Evolutionary conservation across 2,113 vertebrate species (phyloP), one percentile per base, ranked within the genome.

Genomic region (Gallinago undulata): DNA sequence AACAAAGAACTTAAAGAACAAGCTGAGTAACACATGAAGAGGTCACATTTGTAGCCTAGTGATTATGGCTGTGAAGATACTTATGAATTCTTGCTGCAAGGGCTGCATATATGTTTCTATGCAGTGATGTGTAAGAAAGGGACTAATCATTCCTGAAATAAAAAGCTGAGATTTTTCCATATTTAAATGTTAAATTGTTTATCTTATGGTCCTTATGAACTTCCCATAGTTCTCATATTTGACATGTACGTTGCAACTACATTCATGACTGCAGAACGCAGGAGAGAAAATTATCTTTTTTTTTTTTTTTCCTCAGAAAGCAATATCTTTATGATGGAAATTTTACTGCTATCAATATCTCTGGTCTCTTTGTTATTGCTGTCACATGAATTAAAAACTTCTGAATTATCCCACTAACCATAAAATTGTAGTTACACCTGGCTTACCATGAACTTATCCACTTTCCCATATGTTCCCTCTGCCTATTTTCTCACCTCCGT

Each of bases 101-200:
- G 31, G 5, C 16, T 57, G 10, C 0, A 1, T 23, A 19, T 35
- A 77, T 0, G 0, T 14, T 77, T 87, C 81, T 57, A 69, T 48
- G 51, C 0, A 0, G 35, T 51, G 13, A 39, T 74, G 11, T 66
- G 89, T 77, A 91, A 86, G 76, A 47, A 13, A 33, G 37, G 21
- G 19, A 59, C 31, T 67, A 67, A 67, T 59, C 5, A 51, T 51
- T 62, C 24, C 47, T 67, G 21, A 93, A 89, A 84, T 51, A 69
- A 90, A 70, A 73, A 2, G 1, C 6, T 4, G 15, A 67, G 28
- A 10, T 18, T 55, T 55, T 55, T 55, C 28, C 53, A 55, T 31
- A 55, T 19, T 55, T 17, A 55, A 55, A 55, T 30, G 10, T 9
- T 67, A 19, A 60, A 13, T 41, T 57, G 6, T 63, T 80, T 56